Conservation (phyloP, 1,140 invertebrate genomes). For the Cataglyphis hispanica region DNA sequence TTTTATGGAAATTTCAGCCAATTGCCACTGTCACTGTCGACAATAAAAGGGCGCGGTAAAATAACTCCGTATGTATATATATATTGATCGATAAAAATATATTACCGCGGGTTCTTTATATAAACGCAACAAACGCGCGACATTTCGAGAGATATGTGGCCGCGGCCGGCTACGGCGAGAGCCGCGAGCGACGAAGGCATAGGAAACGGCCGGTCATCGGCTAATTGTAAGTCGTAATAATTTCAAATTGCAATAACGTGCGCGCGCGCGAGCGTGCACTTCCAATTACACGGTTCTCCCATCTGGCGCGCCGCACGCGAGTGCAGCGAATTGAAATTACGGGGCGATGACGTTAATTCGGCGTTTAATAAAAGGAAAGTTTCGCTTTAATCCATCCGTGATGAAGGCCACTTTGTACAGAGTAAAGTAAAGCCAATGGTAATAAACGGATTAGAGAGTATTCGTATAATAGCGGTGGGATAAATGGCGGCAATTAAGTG, state of each 20-base stretch:
- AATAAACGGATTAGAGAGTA: conserved; percentile 76
- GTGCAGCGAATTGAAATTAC: conserved; percentile 40
- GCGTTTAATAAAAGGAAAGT: conserved; percentile 70
- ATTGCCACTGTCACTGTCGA: conserved; percentile 8
- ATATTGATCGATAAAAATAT: conserved; percentile 6
- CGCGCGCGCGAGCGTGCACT: conserved; percentile 51
- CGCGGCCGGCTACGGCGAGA: neutral
- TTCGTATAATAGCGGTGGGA: conserved; percentile 72
- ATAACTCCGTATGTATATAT: conserved; percentile 19
- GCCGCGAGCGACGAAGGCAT: neutral
- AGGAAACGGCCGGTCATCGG: conserved; percentile 41
- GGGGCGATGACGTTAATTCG: conserved; percentile 66
- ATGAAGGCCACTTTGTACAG: conserved; percentile 70
- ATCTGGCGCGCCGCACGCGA: conserved; percentile 52
- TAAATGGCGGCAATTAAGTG: conserved; percentile 73
- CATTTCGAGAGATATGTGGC: neutral
- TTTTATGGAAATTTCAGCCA: conserved; percentile 57
- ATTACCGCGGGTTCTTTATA: neutral
- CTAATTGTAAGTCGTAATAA: conserved; percentile 63
- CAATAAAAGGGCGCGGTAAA: conserved; percentile 15
- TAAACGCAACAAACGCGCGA: neutral
- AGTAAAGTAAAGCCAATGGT: conserved; percentile 71
- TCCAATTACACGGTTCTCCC: conserved; percentile 56
- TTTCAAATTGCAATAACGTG: conserved; percentile 61
- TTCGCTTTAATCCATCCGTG: conserved; percentile 66